These are phyloP conservation scores for Pangasius krempfi DNA, from an alignment of 2,797 vertebrate species.

Conservation along the genomic window DNA sequence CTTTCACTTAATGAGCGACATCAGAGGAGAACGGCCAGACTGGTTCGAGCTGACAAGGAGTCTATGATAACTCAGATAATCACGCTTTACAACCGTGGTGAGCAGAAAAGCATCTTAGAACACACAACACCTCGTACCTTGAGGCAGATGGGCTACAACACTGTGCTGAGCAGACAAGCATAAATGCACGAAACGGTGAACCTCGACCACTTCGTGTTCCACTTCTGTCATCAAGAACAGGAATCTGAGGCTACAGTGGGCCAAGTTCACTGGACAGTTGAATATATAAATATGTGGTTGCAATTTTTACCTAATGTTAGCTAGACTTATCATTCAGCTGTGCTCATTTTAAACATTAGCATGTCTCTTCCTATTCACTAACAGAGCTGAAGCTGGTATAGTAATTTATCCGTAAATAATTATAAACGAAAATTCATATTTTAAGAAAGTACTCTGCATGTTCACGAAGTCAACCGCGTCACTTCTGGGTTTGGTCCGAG, in stretches of 20 bases:
- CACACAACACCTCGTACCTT: not conserved
- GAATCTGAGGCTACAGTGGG: not conserved
- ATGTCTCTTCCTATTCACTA: not conserved
- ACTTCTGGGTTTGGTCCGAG: not conserved
- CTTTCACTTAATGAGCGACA: not conserved
- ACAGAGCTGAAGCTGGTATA: not conserved
- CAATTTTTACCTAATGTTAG: not conserved
- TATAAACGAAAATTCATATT: not conserved
- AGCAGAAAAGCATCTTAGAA: not conserved
- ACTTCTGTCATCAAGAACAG: not conserved
- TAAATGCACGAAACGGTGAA: not conserved
- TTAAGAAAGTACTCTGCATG: not conserved
- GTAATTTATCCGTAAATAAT: not conserved
- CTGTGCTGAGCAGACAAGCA: not conserved
- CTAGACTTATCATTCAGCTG: not conserved
- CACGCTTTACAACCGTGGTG: not conserved
- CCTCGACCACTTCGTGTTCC: not conserved
- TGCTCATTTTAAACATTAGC: not conserved
- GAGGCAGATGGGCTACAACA: not conserved
- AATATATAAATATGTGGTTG: not conserved
- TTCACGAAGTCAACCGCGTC: not conserved
- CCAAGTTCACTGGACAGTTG: not conserved
- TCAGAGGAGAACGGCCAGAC: not conserved
- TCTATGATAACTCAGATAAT: not conserved
- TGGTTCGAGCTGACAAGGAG: not conserved